These are phyloP conservation scores for Phanerotoma sp. DNA, from an alignment of 2,888 invertebrate genomes.

Conservation along the genomic window DNA sequence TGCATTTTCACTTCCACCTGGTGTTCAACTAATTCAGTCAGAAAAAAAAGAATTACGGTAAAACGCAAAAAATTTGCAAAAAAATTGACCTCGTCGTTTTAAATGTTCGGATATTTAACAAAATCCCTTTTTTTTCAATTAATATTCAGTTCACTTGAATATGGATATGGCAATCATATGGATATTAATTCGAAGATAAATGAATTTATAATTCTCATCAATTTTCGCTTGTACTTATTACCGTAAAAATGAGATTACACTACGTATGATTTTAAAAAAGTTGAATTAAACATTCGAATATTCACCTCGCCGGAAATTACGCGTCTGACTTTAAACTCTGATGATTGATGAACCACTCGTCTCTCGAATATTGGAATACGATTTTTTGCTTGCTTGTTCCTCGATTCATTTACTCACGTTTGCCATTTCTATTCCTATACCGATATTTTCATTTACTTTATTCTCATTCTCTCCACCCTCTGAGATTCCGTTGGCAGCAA, in stretches of 20 bases:
- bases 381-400: background rate
- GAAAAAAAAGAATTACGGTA: too few species aligned
- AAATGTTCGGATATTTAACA: background rate
- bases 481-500: background rate
- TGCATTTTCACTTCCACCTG: slow-evolving; percentile 6
- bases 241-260: too few species aligned
- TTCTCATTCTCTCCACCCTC: background rate
- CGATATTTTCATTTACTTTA: background rate
- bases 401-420: background rate
- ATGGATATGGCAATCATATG: background rate
- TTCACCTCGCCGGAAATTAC: slow-evolving; percentile 57
- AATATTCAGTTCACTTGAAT: background rate
- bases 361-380: slow-evolving; percentile 7
- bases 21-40: too few species aligned
- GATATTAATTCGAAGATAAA: slow-evolving; percentile 45
- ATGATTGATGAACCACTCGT: slow-evolving; percentile 54
- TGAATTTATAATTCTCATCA: slow-evolving; percentile 37
- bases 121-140: background rate
- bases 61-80: too few species aligned
- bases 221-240: too few species aligned
- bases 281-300: slow-evolving; percentile 45
- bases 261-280: too few species aligned
- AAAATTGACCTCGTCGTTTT: too few species aligned
- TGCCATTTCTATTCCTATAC: background rate
- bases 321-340: slow-evolving; percentile 55